Evolutionary conservation across 2,888 invertebrate species (phyloP), one percentile per base, ranked within the genome.

Genomic region (Ectemnius cavifrons): DNA sequence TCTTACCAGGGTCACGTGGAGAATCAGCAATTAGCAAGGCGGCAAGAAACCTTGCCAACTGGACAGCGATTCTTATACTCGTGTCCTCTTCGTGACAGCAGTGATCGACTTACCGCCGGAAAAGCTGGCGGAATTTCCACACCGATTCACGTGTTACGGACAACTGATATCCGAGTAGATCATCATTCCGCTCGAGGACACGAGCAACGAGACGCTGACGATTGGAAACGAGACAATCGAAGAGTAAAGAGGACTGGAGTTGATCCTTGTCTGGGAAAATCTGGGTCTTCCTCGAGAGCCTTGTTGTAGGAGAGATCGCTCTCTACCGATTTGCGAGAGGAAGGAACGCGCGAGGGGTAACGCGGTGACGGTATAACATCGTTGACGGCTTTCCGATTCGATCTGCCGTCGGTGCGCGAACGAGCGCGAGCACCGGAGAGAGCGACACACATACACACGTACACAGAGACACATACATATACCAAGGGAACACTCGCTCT

Each of bases 341-440:
- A 49, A 49, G 5, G n/a, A 49, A 4, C 3, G n/a, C n/a, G n/a
- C n/a, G n/a, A n/a, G 28, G 28, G 28, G 28, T 37, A 37, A 11
- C 52, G 16, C n/a, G 52, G 16, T 13, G 16, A 27, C 47, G 18
- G 37, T 28, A 20, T 28, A 67, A 66, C 6, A 67, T 20, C 28
- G 46, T 58, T 37, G 62, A 23, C 13, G 27, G 37, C 56, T 23
- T 16, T 14, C 47, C 64, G 70, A 66, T 23, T 49, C 16, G 13
- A 69, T 27, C 60, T 27, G 16, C 5, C 60, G 60, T 28, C 16
- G 37, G 37, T 11, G 27, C 11, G 20, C n/a, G n/a, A 27, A 46
- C 18, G 11, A 47, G 49, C 18, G 57, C 63, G 56, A 45, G 47
- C 23, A 23, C 23, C 23, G 64, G 27, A 60, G 60, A 61, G 16